These are phyloP conservation scores for Corythaeola cristata DNA, from an alignment of 2,113 vertebrate species.

Conservation along the genomic window DNA sequence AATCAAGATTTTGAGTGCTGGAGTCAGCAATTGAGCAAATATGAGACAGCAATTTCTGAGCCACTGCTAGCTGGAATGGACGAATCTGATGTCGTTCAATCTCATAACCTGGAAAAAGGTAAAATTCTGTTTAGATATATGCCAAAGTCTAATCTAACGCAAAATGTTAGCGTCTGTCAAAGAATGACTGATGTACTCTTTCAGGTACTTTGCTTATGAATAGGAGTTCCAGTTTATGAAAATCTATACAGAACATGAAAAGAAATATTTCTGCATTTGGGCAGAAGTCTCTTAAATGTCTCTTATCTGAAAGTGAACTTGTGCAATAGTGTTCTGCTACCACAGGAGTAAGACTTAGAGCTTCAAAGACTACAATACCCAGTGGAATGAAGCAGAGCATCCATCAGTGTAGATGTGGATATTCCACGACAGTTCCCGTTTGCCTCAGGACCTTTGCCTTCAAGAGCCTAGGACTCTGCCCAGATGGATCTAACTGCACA, in stretches of 20 bases:
- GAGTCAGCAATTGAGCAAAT: slow-evolving; percentile 97
- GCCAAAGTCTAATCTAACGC: background rate
- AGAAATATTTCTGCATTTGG: background rate
- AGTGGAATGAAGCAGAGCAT: background rate
- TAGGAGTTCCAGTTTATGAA: background rate
- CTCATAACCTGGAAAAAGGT: slow-evolving; percentile 68
- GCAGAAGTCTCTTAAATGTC: background rate
- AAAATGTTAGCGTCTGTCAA: background rate
- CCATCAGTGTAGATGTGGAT: background rate
- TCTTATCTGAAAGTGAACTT: background rate
- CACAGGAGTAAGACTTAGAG: background rate
- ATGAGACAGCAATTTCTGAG: slow-evolving; percentile 94
- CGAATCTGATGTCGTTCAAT: slow-evolving; percentile 82
- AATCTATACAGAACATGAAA: background rate
- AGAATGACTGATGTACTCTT: background rate
- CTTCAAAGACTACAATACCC: background rate
- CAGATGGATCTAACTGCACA: background rate
- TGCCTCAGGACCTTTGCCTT: background rate
- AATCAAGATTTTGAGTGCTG: slow-evolving; percentile 94
- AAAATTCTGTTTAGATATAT: slow-evolving; percentile 17
- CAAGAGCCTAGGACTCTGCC: background rate
- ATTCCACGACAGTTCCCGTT: background rate
- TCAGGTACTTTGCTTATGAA: background rate
- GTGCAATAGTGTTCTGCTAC: background rate
- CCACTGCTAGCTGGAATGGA: slow-evolving; percentile 93